Conservation (phyloP, 2,797 vertebrate genomes). For the Pterois miles region DNA sequence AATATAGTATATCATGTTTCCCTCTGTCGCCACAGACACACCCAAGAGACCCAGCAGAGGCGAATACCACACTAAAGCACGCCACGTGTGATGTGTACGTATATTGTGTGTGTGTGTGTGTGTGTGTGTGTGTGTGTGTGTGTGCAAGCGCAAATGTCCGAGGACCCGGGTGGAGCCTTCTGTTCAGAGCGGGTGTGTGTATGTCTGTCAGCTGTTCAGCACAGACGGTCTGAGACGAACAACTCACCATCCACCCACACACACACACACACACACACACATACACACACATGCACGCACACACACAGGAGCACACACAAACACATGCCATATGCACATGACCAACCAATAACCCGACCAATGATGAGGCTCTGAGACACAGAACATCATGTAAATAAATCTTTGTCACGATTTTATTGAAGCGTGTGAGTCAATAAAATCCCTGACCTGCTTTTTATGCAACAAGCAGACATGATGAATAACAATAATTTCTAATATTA, state of each 20-base stretch:
- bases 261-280: slow-evolving; percentile 47
- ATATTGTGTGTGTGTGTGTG: slow-evolving; percentile 26
- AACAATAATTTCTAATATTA: slow-evolving; percentile 42
- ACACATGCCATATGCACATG: slow-evolving; percentile 61
- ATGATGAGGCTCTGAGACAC: slow-evolving; percentile 27
- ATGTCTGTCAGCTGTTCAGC: slow-evolving; percentile 78
- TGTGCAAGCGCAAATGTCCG: slow-evolving; percentile 35
- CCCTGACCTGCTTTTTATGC: slow-evolving; percentile 60
- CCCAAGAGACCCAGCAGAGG: slow-evolving; percentile 65
- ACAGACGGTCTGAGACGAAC: slow-evolving; percentile 75
- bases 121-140: slow-evolving; percentile 19
- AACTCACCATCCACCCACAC: slow-evolving; percentile 67
- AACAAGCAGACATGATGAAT: slow-evolving; percentile 23
- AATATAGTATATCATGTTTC: slow-evolving; percentile 60
- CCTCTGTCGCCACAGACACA: slow-evolving; percentile 65
- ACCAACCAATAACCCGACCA: slow-evolving; percentile 34
- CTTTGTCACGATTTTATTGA: slow-evolving; percentile 17
- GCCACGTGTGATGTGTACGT: slow-evolving; percentile 38
- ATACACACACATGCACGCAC: slow-evolving; percentile 33
- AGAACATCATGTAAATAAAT: slow-evolving; percentile 50
- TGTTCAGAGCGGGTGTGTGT: slow-evolving; percentile 66
- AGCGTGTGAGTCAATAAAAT: slow-evolving; percentile 31
- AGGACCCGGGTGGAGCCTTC: slow-evolving; percentile 70
- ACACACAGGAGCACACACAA: slow-evolving; percentile 38
- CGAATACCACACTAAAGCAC: slow-evolving; percentile 62